Evolutionary conservation across 2,797 vertebrate species (phyloP), one percentile per base, ranked within the genome.

Genomic region (Ptychobarbus kaznakovi): DNA sequence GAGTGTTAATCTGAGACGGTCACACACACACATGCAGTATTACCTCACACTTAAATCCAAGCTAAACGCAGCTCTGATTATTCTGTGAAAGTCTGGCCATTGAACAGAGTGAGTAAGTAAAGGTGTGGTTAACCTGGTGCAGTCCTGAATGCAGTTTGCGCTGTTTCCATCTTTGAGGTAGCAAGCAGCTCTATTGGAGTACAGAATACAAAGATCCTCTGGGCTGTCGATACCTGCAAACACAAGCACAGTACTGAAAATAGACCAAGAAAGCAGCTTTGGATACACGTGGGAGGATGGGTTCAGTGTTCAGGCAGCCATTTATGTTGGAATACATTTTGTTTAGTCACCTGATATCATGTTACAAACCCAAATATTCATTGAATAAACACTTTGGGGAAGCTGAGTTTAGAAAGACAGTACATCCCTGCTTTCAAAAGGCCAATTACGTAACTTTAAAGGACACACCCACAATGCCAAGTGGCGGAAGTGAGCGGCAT

Each of bases 161-260:
- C 97, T 97, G 94, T 96, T 97, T 74, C 98, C 98, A 89, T 97
- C 97, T 91, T 99, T 99, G 81, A 99, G 95, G 91, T 94, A 94
- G 88, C 98, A 99, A 0, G 98, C 98, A 6, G 98, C 97, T 96
- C 97, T 95, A 92, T 99, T 99, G 80, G 98, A 98, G 94, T 97
- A 95, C 80, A 99, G 95, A 89, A 98, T 93, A 91, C 96, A 96
- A 88, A 98, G 91, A 88, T 97, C 97, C 63, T 95, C 96, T 79
- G 96, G 95, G 92, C 92, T 96, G 82, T 95, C 95, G 9, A 93
- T 87, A 89, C 96, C 98, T 99, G 86, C 22, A 46, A 91, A 90
- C 86, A 89, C 77, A 89, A 80, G 74, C 56, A 70, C 78, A 81
- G 49, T 69, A 85, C 56, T 74, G n/a, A 83, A 72, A 84, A 69